Base-by-base conservation (phyloP, 2,888 invertebrate genomes). In the Balanococcus diminutus region DNA sequence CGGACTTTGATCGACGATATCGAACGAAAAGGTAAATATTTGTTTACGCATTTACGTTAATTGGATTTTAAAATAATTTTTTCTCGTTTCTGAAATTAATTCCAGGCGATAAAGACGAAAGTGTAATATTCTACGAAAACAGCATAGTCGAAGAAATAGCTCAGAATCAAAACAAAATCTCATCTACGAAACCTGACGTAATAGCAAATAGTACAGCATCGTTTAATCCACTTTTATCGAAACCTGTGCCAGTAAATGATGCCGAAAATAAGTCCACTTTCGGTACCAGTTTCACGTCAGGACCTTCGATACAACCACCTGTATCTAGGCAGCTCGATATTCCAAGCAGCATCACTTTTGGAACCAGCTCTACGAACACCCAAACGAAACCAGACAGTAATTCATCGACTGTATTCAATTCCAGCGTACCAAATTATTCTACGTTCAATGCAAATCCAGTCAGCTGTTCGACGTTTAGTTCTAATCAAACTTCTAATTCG, bases 111-210 rank as follows among this genome's bases (percentile, higher is more conserved):
- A 51, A 85, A 32, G 31, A 85, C 75, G 85, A 85, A 1, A 75
- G 31, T 22, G 85, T 85, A 19, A 75, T 85, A 79, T 85, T 85
- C 19, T 85, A 85, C 22, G 46, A 75, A 22, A 79, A 75, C 51
- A 85, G 85, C 32, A 85, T 85, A 9, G 75, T 85, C 2, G 85
- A 85, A 46, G 85, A 85, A 79, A 79, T 85, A 8, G 85, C 72
- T 0, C 79, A 85, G 8, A 75, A 79, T 31, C 75, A 79, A 79
- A 32, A 79, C 3, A 79, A 79, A 79, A 79, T 79, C 36, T 31
- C 28, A 19, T 16, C 72, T 0, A 14, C 32, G 0, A 22, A 61
- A 61, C 28, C 75, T 19, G 79, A 85, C 51, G 46, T 75, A 19
- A 25, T 28, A 4, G 8, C 25, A 16, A 32, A 16, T 31, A 25